These are phyloP conservation scores for Rhadina sibilatrix DNA, from an alignment of 2,113 vertebrate species.

Conservation along the genomic window DNA sequence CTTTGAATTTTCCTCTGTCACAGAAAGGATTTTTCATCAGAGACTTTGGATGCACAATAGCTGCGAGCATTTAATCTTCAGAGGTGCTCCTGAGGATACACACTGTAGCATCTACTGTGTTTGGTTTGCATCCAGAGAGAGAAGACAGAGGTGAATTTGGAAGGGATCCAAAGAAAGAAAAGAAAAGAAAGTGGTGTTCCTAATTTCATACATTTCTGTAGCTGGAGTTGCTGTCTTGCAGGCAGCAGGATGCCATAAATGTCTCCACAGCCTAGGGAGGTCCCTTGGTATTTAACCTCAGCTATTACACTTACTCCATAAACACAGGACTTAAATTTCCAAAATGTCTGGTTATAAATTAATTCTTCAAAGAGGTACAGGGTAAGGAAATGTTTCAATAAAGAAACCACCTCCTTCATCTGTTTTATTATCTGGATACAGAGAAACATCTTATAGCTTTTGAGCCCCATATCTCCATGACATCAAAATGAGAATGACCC, in stretches of 20 bases:
- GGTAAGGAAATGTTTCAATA: not conserved
- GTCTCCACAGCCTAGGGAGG: not conserved
- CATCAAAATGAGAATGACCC: not conserved
- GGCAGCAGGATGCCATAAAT: constrained; percentile 26
- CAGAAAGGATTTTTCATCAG: constrained; percentile 55
- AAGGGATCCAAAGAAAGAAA: constrained; percentile 1
- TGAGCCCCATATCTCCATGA: not conserved
- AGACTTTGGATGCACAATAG: constrained; percentile 28
- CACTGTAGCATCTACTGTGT: constrained; percentile 22
- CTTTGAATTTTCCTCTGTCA: constrained; percentile 64
- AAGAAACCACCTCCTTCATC: not conserved
- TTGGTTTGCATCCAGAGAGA: constrained; percentile 56
- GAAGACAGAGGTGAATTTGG: constrained; percentile 16
- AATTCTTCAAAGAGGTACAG: not conserved
- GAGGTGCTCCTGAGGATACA: constrained; percentile 55
- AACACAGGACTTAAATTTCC: not conserved
- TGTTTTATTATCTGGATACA: constrained; percentile 41
- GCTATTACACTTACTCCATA: constrained; percentile 22
- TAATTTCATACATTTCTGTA: constrained; percentile 66
- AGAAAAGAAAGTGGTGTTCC: constrained; percentile 47
- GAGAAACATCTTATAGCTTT: constrained; percentile 22
- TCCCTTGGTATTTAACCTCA: not conserved
- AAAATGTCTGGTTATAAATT: constrained; percentile 30
- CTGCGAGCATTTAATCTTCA: constrained; percentile 70
- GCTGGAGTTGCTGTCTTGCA: constrained; percentile 17